Base-by-base conservation (phyloP, 2,797 vertebrate species). In the Paguma larvata region DNA sequence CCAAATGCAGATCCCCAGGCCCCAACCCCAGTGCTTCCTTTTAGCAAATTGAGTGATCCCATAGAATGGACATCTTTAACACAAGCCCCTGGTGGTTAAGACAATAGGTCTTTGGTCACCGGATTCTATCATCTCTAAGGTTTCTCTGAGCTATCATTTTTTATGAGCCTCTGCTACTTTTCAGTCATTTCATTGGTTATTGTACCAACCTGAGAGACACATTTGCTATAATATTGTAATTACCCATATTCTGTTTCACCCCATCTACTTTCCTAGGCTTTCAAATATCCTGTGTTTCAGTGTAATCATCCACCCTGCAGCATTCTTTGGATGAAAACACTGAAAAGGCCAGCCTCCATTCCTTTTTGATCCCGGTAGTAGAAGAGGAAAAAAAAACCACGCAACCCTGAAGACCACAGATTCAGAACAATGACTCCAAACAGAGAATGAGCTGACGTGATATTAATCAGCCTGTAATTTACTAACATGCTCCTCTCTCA, bases 391-490 rank as follows among this genome's bases (percentile, higher is more conserved):
- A 25, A 41, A 83, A 0, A 12, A 14, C 9, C 63, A 73, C 56
- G 89, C 30, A 53, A 83, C 72, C 32, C 85, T n/a, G 3, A 44
- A 41, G 85, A 92, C 68, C 6, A 0, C 2, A 32, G 82, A 95
- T 67, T 94, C 87, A 96, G 85, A 86, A 91, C 92, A 94, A 23
- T 95, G 93, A 62, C 88, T 97, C 89, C 95, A 97, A n/a, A 12
- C 62, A 80, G 91, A 80, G 78, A 44, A 79, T 7, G 18, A 78
- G 56, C 72, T 44, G 51, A 95, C 38, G 0, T 83, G 72, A 80
- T 73, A 48, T 92, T 97, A 93, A 95, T 97, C 96, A 97, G 93
- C 62, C 82, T 84, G 1, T 92, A 85, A 95, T 96, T 98, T 93
- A 94, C 94, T 96, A 97, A 87, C 67, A 80, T 9, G 18, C 70